phyloP scores from a whole-genome alignment of 1,140 invertebrate genomes.

The Zophobas atratus region DNA sequence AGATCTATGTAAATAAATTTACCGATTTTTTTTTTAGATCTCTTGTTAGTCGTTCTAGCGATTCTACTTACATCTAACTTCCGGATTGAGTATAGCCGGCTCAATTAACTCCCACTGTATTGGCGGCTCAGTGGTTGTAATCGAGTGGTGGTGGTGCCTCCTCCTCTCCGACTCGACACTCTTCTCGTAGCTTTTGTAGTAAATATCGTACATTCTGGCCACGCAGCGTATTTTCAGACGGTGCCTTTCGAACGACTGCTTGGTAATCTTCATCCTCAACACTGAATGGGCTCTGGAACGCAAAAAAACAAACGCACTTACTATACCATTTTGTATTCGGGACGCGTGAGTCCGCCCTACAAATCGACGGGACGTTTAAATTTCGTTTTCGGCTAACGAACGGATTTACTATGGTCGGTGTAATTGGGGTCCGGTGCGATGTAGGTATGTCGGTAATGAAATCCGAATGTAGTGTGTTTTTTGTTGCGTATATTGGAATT shows the following conservation, averaged over 20 bases:
- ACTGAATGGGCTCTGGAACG: conserved; percentile 61
- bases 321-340: conserved; percentile 23
- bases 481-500: conserved; percentile 5
- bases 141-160: conserved; percentile 50
- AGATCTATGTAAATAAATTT: not conserved
- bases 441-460: conserved; percentile 11
- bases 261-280: conserved; percentile 59
- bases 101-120: conserved; percentile 6
- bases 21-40: not conserved
- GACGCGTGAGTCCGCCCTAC: conserved; percentile 18
- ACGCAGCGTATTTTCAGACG: conserved; percentile 73
- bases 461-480: conserved; percentile 16
- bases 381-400: conserved; percentile 39
- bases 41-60: too few relatives aligned
- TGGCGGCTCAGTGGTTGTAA: conserved; percentile 11
- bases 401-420: conserved; percentile 33
- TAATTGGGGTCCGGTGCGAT: conserved; percentile 12
- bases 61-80: conserved; percentile 17
- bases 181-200: conserved; percentile 74
- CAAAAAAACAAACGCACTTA: conserved; percentile 31
- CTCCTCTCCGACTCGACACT: conserved; percentile 70
- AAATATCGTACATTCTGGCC: conserved; percentile 72
- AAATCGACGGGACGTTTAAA: conserved; percentile 40
- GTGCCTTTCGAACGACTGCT: conserved; percentile 69
- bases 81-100: not conserved